Conservation (phyloP, 2,888 invertebrate genomes). For the Synergus itoensis region DNA sequence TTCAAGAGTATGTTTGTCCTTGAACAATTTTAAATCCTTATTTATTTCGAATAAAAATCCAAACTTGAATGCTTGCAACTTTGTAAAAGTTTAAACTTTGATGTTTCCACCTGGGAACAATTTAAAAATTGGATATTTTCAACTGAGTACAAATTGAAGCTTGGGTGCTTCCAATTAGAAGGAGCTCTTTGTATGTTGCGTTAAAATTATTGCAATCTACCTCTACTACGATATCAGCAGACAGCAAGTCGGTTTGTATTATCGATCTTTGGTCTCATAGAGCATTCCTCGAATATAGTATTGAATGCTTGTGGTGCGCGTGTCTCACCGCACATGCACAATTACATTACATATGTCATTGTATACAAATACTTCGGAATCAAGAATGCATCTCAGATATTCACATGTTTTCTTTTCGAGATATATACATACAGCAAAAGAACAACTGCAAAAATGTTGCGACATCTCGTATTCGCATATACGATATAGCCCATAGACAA, state of each 20-base stretch:
- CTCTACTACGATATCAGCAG: conserved; percentile 13
- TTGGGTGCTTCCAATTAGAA: too few species aligned
- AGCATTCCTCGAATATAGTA: conserved; percentile 60
- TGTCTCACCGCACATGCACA: conserved; percentile 11
- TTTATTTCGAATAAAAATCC: too few species aligned
- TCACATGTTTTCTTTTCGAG: background rate
- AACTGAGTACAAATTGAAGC: too few species aligned
- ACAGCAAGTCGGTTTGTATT: conserved; percentile 57
- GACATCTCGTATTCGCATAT: background rate
- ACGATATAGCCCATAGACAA: background rate
- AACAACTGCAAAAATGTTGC: conserved; percentile 1
- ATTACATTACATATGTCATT: conserved; percentile 21
- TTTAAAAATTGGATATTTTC: too few species aligned
- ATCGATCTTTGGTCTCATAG: conserved; percentile 64
- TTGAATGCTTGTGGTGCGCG: conserved; percentile 59
- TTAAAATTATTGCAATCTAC: background rate
- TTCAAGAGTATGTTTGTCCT: background rate
- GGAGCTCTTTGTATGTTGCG: too few species aligned
- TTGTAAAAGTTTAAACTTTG: too few species aligned
- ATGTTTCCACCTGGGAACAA: too few species aligned
- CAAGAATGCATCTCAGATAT: conserved; percentile 5
- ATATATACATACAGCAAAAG: background rate
- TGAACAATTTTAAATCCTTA: background rate
- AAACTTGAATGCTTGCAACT: too few species aligned
- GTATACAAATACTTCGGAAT: background rate